These are phyloP conservation scores for Procambarus clarkii DNA, from an alignment of 1,140 invertebrate genomes.

Conservation along the genomic window DNA sequence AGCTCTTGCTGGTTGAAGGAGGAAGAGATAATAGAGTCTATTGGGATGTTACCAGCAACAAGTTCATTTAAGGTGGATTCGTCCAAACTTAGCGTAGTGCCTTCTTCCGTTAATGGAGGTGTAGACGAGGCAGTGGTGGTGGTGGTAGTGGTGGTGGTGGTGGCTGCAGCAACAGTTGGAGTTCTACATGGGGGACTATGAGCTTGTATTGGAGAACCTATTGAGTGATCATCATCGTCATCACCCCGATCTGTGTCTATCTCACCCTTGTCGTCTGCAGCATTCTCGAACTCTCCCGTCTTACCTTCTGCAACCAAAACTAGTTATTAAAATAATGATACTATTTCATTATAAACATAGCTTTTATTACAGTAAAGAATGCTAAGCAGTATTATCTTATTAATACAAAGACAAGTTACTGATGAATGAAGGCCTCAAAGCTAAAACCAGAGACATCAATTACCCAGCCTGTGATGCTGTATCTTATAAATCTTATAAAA, in stretches of 20 bases:
- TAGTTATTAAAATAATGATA: background rate
- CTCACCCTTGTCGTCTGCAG: constrained; percentile 28
- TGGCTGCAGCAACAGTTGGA: constrained; percentile 25
- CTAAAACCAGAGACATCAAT: no score
- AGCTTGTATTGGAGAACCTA: constrained; percentile 7
- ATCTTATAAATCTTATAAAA: no score
- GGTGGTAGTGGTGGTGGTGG: constrained; percentile 26
- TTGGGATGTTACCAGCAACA: constrained; percentile 63
- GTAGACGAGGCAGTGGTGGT: constrained; percentile 42
- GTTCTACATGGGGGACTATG: constrained; percentile 26
- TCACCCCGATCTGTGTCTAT: constrained; percentile 29
- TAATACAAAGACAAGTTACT: no score
- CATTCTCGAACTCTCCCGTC: constrained; percentile 46
- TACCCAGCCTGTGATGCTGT: no score
- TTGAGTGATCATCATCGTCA: constrained; percentile 9
- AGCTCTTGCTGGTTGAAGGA: constrained; percentile 74
- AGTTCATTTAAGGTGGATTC: constrained; percentile 62
- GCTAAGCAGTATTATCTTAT: no score
- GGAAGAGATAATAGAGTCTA: constrained; percentile 73
- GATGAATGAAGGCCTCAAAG: no score
- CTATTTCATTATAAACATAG: background rate
- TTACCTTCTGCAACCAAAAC: constrained; percentile 45
- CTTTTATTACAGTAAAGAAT: no score
- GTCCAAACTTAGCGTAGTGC: constrained; percentile 57
- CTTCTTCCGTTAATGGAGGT: constrained; percentile 54